Base-by-base conservation (phyloP, 2,888 invertebrate species). In the Ectemnius lituratus region DNA sequence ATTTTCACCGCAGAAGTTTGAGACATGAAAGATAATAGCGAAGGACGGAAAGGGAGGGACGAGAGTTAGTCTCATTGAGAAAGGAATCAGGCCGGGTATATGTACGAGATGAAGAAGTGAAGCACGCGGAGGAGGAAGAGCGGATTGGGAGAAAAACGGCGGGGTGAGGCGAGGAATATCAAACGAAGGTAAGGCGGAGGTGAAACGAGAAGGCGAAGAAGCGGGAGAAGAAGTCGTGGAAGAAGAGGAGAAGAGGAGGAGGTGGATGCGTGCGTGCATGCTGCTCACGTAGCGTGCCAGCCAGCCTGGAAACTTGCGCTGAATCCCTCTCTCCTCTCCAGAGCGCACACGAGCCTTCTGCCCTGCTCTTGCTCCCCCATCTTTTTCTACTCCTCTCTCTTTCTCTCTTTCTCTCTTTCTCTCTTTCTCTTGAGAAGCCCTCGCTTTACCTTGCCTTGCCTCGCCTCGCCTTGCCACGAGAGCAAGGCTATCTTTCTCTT, bases 271-370 rank as follows among this genome's bases (percentile, higher is more conserved):
- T 88, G 88, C 88, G 89, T 88, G 88, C 85, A 89, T 89, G 88
- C 89, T 78, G 87, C 87, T 88, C 89, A 89, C 89, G 89, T 89
- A 89, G 88, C 87, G 87, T 89, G 89, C 86, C 85, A 84, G 84
- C 81, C 82, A 81, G 79, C 66, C 83, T 82, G 78, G 75, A 78
- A 80, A 73, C 73, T 76, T 74, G 20, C 4, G 28, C 61, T 62
- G 63, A 70, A 78, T 77, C 80, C 68, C 65, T 72, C 71, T 62
- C 70, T 67, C 75, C 76, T 70, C 72, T 76, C 52, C n/a, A 68
- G 59, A 70, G 75, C 75, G 78, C 75, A 80, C 80, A 74, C 70
- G 75, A 78, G 74, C 74, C 61, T 74, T 58, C 74, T 57, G 72
- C 70, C 27, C 68, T 60, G 66, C 72, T 63, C 64, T 56, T 70